Conservation (phyloP, 2,888 invertebrate genomes). For the Plebejus anna region DNA sequence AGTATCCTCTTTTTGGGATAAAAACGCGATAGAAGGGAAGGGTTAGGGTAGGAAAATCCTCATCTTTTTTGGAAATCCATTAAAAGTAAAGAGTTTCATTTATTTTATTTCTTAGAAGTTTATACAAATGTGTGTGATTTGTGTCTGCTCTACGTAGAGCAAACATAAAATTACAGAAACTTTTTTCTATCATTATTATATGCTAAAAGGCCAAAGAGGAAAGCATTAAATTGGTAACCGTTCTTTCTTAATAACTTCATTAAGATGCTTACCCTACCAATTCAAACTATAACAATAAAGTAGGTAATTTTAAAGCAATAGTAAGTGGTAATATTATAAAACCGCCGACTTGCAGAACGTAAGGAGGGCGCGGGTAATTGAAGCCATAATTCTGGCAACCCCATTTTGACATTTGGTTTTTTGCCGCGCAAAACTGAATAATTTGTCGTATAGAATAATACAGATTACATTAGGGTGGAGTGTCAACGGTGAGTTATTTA, state of each 20-base stretch:
- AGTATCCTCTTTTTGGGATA: background rate
- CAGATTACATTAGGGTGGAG: slow-evolving; percentile 51
- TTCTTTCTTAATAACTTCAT: slow-evolving; percentile 9
- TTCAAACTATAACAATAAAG: slow-evolving; percentile 45
- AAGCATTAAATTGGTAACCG: background rate
- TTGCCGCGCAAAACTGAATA: slow-evolving; percentile 60
- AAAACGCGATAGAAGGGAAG: background rate
- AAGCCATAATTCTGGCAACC: slow-evolving; percentile 75
- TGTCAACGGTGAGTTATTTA: slow-evolving; percentile 46
- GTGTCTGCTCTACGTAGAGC: no score
- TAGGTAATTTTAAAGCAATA: slow-evolving; percentile 43
- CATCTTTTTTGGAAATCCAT: no score
- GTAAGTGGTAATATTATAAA: slow-evolving; percentile 50
- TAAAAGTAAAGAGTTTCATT: no score
- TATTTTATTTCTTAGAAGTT: no score
- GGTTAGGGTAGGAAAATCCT: background rate
- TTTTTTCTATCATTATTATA: no score
- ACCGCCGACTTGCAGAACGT: slow-evolving; percentile 57
- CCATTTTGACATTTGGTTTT: slow-evolving; percentile 76
- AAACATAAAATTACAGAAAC: no score
- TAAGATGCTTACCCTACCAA: background rate
- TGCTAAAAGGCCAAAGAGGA: no score
- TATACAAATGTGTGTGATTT: no score
- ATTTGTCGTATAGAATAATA: slow-evolving; percentile 61
- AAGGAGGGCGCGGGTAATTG: slow-evolving; percentile 70